Conservation (phyloP, 1,140 invertebrate species). For the Bombus breviceps region DNA sequence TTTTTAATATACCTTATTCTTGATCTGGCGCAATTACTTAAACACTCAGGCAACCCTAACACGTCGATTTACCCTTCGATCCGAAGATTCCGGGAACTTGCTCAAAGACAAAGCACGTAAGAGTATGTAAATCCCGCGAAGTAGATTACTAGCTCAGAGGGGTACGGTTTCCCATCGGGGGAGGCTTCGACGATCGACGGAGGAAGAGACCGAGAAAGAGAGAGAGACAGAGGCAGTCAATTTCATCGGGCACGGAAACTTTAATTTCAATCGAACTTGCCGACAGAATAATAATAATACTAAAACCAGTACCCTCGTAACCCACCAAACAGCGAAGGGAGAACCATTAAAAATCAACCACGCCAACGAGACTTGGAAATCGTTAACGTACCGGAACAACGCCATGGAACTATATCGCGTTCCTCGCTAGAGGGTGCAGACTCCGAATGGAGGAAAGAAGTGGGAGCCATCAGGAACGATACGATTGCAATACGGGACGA, state of each 20-base stretch:
- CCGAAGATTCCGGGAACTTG: background rate
- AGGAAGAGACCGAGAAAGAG: background rate
- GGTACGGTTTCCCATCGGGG: conserved; percentile 7
- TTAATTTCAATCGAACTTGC: conserved; percentile 55
- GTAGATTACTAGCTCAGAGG: conserved; percentile 43
- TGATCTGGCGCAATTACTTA: background rate
- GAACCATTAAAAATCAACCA: conserved; percentile 37
- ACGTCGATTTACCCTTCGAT: conserved; percentile 10
- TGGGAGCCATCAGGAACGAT: too few relatives aligned
- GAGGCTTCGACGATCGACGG: background rate
- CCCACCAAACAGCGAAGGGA: conserved; percentile 9
- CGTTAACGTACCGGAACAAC: background rate
- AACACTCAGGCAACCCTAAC: background rate
- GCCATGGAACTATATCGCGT: background rate
- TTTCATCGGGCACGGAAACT: conserved; percentile 45
- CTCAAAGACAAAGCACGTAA: conserved; percentile 50
- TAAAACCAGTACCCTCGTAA: background rate
- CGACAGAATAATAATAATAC: conserved; percentile 51
- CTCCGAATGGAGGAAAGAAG: background rate
- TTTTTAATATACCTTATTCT: background rate
- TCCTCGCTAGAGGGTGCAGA: background rate
- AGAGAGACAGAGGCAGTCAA: conserved; percentile 24
- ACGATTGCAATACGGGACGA: background rate
- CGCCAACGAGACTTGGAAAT: conserved; percentile 3
- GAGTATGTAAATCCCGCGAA: conserved; percentile 48